Conservation (phyloP, 2,113 vertebrate genomes). For the Ailurus styani region DNA sequence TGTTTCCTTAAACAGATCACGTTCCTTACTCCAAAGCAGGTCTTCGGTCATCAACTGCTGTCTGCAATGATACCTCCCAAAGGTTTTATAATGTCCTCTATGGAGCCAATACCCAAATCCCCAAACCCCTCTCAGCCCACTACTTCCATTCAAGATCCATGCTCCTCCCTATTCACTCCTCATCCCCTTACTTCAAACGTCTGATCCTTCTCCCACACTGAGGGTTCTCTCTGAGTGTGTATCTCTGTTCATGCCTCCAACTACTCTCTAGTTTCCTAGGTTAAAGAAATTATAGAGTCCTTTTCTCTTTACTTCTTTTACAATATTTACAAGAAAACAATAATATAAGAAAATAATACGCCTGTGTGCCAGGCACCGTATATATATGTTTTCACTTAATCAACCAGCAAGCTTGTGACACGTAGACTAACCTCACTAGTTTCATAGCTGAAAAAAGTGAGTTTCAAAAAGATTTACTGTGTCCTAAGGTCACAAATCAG, state of each 20-base stretch:
- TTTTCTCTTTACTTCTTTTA: neutral
- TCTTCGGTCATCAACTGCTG: neutral
- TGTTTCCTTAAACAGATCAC: neutral
- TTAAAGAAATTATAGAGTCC: neutral
- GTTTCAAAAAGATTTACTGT: neutral
- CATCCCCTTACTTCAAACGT: neutral
- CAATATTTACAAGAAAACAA: neutral
- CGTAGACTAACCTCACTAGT: neutral
- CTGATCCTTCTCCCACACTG: neutral
- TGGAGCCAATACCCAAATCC: neutral
- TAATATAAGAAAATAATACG: neutral
- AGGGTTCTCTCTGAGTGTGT: neutral
- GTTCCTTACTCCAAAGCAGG: neutral
- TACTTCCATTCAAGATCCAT: neutral
- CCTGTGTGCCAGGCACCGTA: neutral
- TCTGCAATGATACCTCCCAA: neutral
- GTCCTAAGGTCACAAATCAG: constrained; percentile 3
- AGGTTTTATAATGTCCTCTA: neutral
- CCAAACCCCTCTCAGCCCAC: too few species aligned
- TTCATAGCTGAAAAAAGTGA: neutral
- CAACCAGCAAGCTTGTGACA: neutral
- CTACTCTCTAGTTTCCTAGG: neutral
- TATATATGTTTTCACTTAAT: neutral
- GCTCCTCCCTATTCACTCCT: neutral
- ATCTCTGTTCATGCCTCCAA: neutral